phyloP scores from a whole-genome alignment of 2,113 vertebrate genomes.

The Muscicapa adusta region DNA sequence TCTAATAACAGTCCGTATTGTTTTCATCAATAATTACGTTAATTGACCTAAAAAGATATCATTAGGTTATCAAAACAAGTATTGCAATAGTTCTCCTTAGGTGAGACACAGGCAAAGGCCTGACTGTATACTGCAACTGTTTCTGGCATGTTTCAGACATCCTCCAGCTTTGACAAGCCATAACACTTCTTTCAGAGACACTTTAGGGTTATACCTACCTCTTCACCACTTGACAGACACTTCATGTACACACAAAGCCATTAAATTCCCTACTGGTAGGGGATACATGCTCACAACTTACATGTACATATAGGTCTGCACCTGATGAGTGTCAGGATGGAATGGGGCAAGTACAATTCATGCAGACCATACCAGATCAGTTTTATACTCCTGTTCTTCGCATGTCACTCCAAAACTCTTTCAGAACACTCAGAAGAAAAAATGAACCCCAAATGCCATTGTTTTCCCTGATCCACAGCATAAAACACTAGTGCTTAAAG shows the following conservation, averaged over 20 bases:
- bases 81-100: not conserved
- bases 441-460: not conserved
- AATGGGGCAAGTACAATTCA: not conserved
- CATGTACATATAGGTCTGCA: rapidly evolving
- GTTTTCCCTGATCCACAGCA: not conserved
- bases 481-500: not conserved
- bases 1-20: not conserved
- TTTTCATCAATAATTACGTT: not conserved
- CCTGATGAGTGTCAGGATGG: rapidly evolving
- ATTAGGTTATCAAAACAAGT: not conserved
- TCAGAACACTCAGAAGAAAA: not conserved
- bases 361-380: not conserved
- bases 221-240: not conserved
- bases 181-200: rapidly evolving
- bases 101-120: not conserved
- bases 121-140: not conserved
- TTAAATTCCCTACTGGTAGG: not conserved
- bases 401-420: not conserved
- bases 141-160: not conserved
- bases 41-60: not conserved
- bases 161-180: not conserved
- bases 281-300: not conserved
- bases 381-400: not conserved
- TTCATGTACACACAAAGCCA: not conserved
- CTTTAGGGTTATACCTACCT: not conserved